These are phyloP conservation scores for Phyllotis vaccarum DNA, from an alignment of 2,797 vertebrate genomes.

Conservation along the genomic window DNA sequence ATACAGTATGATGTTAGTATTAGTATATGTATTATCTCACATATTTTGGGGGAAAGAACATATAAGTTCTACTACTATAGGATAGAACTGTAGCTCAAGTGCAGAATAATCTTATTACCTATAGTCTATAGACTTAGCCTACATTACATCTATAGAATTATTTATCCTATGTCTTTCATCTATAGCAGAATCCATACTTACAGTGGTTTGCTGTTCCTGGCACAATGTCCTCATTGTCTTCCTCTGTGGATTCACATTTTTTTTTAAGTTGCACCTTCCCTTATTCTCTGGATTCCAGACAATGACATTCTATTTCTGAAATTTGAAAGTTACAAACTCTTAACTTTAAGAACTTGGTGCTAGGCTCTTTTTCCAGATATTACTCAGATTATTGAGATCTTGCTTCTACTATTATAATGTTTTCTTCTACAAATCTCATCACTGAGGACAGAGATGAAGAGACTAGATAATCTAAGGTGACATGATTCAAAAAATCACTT, in stretches of 20 bases:
- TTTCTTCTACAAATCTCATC: not conserved
- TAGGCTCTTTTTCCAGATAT: not conserved
- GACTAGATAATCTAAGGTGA: slow-evolving; percentile 12
- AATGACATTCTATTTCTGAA: not conserved
- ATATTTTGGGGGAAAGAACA: not conserved
- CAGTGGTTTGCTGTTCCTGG: not conserved
- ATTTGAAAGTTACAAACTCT: slow-evolving; percentile 35
- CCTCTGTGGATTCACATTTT: not conserved
- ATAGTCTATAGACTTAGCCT: not conserved
- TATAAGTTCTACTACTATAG: not conserved
- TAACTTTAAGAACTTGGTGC: not conserved
- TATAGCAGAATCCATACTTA: slow-evolving; percentile 7
- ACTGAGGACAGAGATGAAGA: slow-evolving; percentile 19
- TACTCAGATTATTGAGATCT: slow-evolving; percentile 41
- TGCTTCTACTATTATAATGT: not conserved
- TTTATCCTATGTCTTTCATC: not conserved
- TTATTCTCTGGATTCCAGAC: not conserved
- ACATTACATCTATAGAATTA: not conserved
- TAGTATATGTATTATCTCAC: not conserved
- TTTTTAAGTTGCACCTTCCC: not conserved
- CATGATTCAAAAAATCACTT: slow-evolving; percentile 7
- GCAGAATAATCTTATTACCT: not conserved
- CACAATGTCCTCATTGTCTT: not conserved
- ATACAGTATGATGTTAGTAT: not conserved
- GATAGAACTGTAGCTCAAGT: not conserved